Base-by-base conservation (phyloP, 1,140 invertebrate species). In the Lepidostoma basale region DNA sequence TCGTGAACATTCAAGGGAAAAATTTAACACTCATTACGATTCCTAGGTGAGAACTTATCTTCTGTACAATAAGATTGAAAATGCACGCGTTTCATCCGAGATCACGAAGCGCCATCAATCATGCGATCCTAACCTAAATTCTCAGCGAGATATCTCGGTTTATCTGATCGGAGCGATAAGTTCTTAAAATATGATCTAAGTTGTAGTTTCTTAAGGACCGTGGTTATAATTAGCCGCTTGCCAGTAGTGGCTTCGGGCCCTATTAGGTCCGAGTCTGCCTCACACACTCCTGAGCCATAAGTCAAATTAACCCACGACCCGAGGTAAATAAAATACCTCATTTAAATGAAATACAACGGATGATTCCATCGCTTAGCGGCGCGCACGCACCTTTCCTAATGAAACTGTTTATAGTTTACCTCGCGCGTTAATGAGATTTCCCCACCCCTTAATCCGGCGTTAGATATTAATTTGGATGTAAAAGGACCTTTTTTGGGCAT, bases 341-440 rank as follows among this genome's bases (percentile, higher is more conserved):
- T 68, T 68, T 62, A 45, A 68, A 68, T 62, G 67, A 68, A 68
- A 68, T 49, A 62, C 44, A 42, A 42, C 20, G 16, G 45, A 45
- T 42, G 59, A 68, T 68, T 52, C 14, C 30, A 62, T 68, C 59
- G 47, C 49, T 58, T 58, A 45, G 64, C 33, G 25, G 44, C 33
- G 14, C 12, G 56, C 56, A 33, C 62, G 49, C 67, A 69, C 67
- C 60, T 63, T 30, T 45, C 9, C 60, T 69, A 69, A 69, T 69
- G 60, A 69, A 69, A 69, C 42, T 64, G 67, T 69, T 69, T 69
- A 69, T 69, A 69, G 67, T 63, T 63, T 42, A 18, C 60, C 67
- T 47, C 42, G 39, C 14, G 33, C 66, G 58, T 54, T 69, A 69
- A 69, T 69, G 67, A 69, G 67, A 64, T 69, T 69, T 63, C 20